Base-by-base conservation (phyloP, 2,888 invertebrate species). In the Drosophila prolongata region DNA sequence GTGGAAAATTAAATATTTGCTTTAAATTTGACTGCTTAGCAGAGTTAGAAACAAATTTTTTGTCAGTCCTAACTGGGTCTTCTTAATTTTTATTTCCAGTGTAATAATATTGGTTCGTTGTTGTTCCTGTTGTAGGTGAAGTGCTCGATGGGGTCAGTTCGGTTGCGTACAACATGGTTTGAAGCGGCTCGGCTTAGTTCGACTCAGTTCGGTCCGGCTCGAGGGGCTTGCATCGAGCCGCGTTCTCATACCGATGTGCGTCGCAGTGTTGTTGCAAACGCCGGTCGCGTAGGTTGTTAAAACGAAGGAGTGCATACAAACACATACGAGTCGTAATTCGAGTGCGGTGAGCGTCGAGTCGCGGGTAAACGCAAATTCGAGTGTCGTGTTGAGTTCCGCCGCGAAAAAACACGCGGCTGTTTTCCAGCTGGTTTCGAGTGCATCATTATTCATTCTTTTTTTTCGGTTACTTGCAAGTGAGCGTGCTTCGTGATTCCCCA, bases 401-500 rank as follows among this genome's bases (percentile, higher is more conserved):
- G 46, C 46, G 27, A 34, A 47, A 47, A 34, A 44, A 24, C 47
- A 34, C 47, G 47, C 30, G 47, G 47, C 11, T 47, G 34, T 47
- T 47, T 35, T 10, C 14, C 47, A 30, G 47, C 30, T n/a, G 27
- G 27, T 27, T 27, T 9, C 30, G 47, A 47, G 47, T 58, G 58
- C 40, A 54, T 55, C 40, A 54, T 55, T 59, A 34, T 30, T 42
- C 58, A 40, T 30, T 38, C 44, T 66, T 64, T 65, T 65, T 65
- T 40, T 42, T 59, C 61, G 37, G 68, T 81, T 67, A 53, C 73
- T 64, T 58, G n/a, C 55, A 64, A 78, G 76, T 81, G 77, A 74
- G 71, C 75, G 78, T 67, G 64, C n/a, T 27, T 46, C 13, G 6
- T 14, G 14, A 9, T 9, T 14, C 40, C 8, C 42, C 43, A 6